Base-by-base conservation (phyloP, 2,113 vertebrate genomes). In the Galbula dea region DNA sequence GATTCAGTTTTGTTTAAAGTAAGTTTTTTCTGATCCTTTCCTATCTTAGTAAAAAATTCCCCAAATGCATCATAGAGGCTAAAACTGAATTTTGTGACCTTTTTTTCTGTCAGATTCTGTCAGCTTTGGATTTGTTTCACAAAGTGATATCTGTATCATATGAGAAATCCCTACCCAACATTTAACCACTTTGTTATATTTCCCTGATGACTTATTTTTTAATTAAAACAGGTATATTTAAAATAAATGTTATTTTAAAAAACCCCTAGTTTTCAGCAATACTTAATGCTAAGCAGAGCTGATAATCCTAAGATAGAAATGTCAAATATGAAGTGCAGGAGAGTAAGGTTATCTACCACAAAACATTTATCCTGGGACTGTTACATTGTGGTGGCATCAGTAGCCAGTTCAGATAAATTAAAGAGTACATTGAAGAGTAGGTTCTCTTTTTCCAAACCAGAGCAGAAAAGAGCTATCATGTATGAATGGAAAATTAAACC, bases 171-270 rank as follows among this genome's bases (percentile, higher is more conserved):
- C 43, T 71, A n/a, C 19, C 7, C 9, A 74, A n/a, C 39, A n/a
- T 77, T 83, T 95, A 94, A 89, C 91, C 3, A 83, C 68, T 91
- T 65, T 74, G 6, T 68, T 58, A 21, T 86, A 80, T 91, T 94
- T 94, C 94, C 93, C 94, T 0, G 1, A 36, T 57, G 95, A 83
- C 10, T 73, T 30, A 41, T 67, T 82, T 76, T 92, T 88, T 86
- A 90, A 95, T 94, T 94, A n/a, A 85, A 78, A 58, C 27, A 65
- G 13, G 15, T 36, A 34, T 86, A 52, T 71, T 83, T 80, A 73
- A 93, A 86, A 86, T 5, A 66, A 75, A n/a, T 20, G 4, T 23
- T 93, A 76, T 63, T 88, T 92, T 86, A 82, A 86, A 80, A 75
- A 48, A 26, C 11, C 6, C 22, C 36, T 86, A 17, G 36, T 89